Conservation (phyloP, 2,888 invertebrate species). For the Schizotus pectinicornis region DNA sequence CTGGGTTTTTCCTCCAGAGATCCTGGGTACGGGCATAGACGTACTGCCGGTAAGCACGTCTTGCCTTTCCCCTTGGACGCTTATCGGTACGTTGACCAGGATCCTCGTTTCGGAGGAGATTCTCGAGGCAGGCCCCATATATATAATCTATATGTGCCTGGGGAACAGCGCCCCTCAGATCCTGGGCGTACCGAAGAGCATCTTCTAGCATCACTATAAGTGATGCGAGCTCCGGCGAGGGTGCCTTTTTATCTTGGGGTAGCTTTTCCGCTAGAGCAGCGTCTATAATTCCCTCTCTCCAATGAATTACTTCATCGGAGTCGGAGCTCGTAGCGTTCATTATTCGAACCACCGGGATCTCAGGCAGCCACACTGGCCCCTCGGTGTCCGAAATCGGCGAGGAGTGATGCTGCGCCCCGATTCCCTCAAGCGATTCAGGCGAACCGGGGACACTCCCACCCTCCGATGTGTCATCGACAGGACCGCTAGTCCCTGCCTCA, state of each 20-base stretch:
- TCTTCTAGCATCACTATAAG: slow-evolving; percentile 18
- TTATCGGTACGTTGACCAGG: background rate
- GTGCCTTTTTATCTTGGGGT: slow-evolving; percentile 13
- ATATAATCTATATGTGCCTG: slow-evolving; percentile 27
- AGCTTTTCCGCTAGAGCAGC: slow-evolving; percentile 3
- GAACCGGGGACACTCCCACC: no score
- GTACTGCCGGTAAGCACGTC: slow-evolving; percentile 33
- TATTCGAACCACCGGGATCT: background rate
- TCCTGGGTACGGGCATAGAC: slow-evolving; percentile 46
- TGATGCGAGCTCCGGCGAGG: slow-evolving; percentile 8
- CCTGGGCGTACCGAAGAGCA: slow-evolving; percentile 16
- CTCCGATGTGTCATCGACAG: no score
- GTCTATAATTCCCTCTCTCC: slow-evolving; percentile 7
- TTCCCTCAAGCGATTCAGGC: no score
- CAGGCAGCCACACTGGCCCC: no score
- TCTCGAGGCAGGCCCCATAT: background rate
- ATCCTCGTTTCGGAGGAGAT: background rate
- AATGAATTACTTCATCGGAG: slow-evolving; percentile 8
- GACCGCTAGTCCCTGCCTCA: no score
- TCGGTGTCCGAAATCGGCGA: no score
- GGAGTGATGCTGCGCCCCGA: no score
- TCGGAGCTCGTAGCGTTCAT: background rate
- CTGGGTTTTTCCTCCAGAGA: slow-evolving; percentile 43
- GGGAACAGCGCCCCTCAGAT: slow-evolving; percentile 16
- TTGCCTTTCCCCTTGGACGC: no score